These are phyloP conservation scores for Heliconius aoede DNA, from an alignment of 2,888 invertebrate species.

Conservation along the genomic window DNA sequence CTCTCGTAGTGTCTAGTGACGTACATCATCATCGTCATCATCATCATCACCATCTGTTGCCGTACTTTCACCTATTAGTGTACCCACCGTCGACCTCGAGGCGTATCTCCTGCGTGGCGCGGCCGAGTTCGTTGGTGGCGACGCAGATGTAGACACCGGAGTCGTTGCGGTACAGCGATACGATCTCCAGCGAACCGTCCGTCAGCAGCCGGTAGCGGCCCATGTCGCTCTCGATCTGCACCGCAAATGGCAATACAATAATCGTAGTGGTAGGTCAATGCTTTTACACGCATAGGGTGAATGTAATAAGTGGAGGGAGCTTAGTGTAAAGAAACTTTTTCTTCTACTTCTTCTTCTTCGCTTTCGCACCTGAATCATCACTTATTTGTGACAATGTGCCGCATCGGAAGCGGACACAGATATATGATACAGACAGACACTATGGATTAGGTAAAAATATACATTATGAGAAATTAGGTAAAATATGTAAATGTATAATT, in stretches of 20 bases:
- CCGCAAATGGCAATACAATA: neutral
- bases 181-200: conserved; percentile 92
- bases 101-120: conserved; percentile 87
- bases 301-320: neutral
- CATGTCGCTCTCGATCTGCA: conserved; percentile 88
- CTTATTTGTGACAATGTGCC: too few relatives aligned
- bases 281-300: neutral
- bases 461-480: too few relatives aligned
- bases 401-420: too few relatives aligned
- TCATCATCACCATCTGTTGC: neutral
- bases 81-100: conserved; percentile 89
- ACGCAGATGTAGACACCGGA: conserved; percentile 93
- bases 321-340: neutral
- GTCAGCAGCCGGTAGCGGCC: conserved; percentile 88
- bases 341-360: too few relatives aligned
- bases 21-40: too few relatives aligned
- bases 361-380: too few relatives aligned
- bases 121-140: conserved; percentile 90
- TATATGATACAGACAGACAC: too few relatives aligned
- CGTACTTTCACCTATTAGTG: neutral
- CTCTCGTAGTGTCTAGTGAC: neutral
- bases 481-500: too few relatives aligned
- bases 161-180: conserved; percentile 90
- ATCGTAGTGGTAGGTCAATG: neutral
- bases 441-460: too few relatives aligned